These are phyloP conservation scores for Dipodomys spectabilis DNA, from an alignment of 2,113 vertebrate genomes.

Conservation along the genomic window DNA sequence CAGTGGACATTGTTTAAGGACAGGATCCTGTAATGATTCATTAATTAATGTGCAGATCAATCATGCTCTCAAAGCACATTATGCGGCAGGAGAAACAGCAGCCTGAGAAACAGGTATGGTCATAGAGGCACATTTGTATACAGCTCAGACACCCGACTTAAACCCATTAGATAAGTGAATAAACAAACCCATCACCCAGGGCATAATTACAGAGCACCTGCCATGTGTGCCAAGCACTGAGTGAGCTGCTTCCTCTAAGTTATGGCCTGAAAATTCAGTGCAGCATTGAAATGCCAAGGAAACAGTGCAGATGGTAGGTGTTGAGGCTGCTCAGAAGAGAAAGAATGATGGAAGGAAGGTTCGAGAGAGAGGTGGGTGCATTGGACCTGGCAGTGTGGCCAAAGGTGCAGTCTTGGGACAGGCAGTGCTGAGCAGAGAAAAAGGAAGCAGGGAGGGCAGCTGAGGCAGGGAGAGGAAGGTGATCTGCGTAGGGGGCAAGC, in stretches of 20 bases:
- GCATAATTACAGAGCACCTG: conserved; percentile 39
- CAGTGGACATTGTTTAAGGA: conserved; percentile 70
- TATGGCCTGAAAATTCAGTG: background rate
- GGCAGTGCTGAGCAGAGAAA: background rate
- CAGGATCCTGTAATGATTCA: conserved; percentile 66
- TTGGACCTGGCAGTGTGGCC: background rate
- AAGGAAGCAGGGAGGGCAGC: background rate
- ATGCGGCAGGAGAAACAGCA: conserved; percentile 14
- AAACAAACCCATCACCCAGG: conserved; percentile 34
- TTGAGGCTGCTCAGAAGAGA: background rate
- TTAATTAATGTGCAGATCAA: conserved; percentile 64
- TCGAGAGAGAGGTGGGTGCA: rapidly evolving
- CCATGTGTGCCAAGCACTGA: conserved; percentile 45
- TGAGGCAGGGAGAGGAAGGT: background rate
- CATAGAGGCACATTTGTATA: conserved; percentile 56
- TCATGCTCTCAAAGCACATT: conserved; percentile 42
- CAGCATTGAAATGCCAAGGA: background rate
- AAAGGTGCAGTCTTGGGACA: background rate
- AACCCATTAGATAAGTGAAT: conserved; percentile 48
- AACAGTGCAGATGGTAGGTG: rapidly evolving
- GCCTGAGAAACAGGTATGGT: conserved; percentile 30
- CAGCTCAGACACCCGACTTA: conserved; percentile 41
- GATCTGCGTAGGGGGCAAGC: background rate
- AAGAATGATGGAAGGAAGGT: background rate
- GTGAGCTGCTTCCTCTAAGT: conserved; percentile 22